A percentile compares a stretch with the other conserved stretches of the same genome.
Evolutionary conservation across 2,113 vertebrate genomes (phyloP).

Genomic region (Ptilorrhoa leucosticta): DNA sequence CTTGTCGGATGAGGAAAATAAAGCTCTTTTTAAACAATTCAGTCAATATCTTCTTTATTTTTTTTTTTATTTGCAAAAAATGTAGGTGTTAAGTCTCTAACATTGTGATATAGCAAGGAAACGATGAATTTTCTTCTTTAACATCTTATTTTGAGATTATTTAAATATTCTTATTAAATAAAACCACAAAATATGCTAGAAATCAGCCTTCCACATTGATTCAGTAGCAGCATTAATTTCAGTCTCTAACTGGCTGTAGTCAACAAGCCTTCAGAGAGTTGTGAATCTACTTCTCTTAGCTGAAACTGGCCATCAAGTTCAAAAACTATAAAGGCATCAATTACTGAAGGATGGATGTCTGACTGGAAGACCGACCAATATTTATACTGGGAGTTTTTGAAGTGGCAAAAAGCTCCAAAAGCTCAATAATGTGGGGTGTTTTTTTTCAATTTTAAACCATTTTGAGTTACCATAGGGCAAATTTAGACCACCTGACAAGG

Average conservation of each 20-base stretch:
- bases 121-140: neutral
- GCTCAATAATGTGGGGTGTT: neutral
- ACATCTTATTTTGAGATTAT: neutral
- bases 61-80: neutral
- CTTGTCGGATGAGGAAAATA: neutral
- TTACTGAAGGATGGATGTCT: neutral
- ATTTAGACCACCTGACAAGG: neutral
- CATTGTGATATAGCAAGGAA: neutral
- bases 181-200: neutral
- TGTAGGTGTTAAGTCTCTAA: neutral
- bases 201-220: neutral
- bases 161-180: neutral
- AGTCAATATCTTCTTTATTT: neutral
- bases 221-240: neutral
- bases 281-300: neutral
- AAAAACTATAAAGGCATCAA: neutral
- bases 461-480: neutral
- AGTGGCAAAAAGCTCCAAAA: neutral
- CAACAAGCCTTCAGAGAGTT: neutral
- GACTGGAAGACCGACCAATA: neutral
- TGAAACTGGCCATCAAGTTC: neutral
- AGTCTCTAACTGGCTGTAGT: neutral
- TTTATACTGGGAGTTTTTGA: neutral
- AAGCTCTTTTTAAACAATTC: neutral
- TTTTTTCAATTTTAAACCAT: neutral